Base-by-base conservation (phyloP, 2,113 vertebrate genomes). In the Hiodon tergisus region DNA sequence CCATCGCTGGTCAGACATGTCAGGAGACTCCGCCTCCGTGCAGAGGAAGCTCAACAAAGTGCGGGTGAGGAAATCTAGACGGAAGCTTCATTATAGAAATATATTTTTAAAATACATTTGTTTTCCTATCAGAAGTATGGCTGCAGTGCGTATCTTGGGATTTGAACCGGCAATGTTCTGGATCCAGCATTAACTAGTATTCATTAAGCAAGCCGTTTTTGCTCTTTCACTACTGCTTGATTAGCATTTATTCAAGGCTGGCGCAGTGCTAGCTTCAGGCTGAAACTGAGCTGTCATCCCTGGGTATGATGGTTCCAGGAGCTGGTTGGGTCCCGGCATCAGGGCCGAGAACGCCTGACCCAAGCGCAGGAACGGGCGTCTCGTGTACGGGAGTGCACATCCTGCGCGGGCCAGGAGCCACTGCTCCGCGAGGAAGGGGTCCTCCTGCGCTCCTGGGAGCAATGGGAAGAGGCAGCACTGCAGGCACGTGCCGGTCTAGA, bases 1-100 rank as follows among this genome's bases (percentile, higher is more conserved):
- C 17, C 94, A 98, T 62, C 94, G 97, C 67, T 99, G 97, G 97
- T 95, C 93, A 0, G 97, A 99, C 78, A 76, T 91, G 69, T 95
- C 95, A 16, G 96, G 95, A 82, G 95, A 99, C 76, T 89, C 92
- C 0, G 17, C 86, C n/a, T 88, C 93, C 8, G 82, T 93, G 71
- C 91, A 94, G 81, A 94, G 94, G 79, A 99, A 99, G 74, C 83
- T 98, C 51, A 84, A 86, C 60, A 98, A 94, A 87, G 93, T 98
- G 74, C 93, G 91, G 89, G 96, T 98, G 77, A 88, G 90, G 72
- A 62, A 46, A 7, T 57, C 3, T 9, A 51, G 53, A 9, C 17
- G 7, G 13, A 71, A 16, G 8, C 17, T 10, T 67, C 60, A 17
- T 59, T 54, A 54, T 31, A 31, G 31, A 31, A 31, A 31, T 31